Percentiles rank a stretch among this genome's conserved stretches.
phyloP scores from a whole-genome alignment of 1,140 invertebrate genomes.

The Triops longicaudatus region DNA sequence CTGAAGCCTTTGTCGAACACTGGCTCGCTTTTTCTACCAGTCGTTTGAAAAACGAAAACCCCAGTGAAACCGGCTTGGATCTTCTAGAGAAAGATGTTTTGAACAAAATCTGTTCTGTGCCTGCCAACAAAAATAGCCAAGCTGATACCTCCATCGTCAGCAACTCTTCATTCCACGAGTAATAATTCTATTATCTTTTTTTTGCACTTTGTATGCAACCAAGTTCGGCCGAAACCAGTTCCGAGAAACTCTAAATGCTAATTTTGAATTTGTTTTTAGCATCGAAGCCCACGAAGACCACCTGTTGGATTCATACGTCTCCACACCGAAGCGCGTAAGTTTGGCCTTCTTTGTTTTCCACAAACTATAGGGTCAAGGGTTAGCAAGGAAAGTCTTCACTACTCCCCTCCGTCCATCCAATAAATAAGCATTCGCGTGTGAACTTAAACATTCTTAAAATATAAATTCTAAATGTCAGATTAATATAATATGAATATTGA shows the following conservation, averaged over 20 bases:
- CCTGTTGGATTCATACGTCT: neutral
- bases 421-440: too few relatives aligned
- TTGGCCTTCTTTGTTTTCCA: neutral
- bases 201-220: neutral
- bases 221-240: neutral
- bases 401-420: too few relatives aligned
- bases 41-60: neutral
- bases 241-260: neutral
- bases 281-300: neutral
- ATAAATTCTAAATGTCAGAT: too few relatives aligned
- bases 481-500: too few relatives aligned
- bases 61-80: neutral
- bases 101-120: neutral
- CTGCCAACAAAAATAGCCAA: neutral
- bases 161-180: neutral
- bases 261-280: neutral
- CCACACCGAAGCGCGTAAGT: constrained; percentile 6
- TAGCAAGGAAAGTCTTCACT: neutral
- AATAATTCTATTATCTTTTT: neutral
- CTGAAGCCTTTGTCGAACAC: neutral
- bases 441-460: too few relatives aligned
- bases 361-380: neutral
- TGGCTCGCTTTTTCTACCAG: neutral
- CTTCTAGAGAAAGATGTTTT: neutral
- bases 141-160: neutral